These are phyloP conservation scores for Melinopterus prodromus DNA, from an alignment of 2,888 invertebrate genomes.

Conservation along the genomic window DNA sequence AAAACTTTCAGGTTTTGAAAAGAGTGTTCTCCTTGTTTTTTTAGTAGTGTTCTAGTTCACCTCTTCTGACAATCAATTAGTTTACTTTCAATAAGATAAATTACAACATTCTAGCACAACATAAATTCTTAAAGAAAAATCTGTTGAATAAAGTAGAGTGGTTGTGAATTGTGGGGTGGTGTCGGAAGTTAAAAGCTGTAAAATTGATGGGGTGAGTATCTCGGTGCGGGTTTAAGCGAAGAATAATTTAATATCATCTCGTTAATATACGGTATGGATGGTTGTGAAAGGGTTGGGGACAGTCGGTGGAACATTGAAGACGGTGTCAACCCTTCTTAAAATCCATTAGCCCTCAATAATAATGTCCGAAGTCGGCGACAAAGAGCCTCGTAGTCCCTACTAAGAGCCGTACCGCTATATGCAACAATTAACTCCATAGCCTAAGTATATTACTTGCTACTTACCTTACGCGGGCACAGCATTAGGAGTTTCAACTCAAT, in stretches of 20 bases:
- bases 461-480: constrained; percentile 55
- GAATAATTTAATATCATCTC: not conserved
- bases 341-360: constrained; percentile 63
- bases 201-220: not conserved
- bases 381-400: constrained; percentile 59
- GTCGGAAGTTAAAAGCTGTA: not conserved
- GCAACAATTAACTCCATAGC: constrained; percentile 60
- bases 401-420: constrained; percentile 60
- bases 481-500: constrained; percentile 61
- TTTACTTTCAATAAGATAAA: too few relatives aligned
- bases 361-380: constrained; percentile 62
- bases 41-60: too few relatives aligned
- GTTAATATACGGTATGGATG: constrained; percentile 9
- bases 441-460: constrained; percentile 62
- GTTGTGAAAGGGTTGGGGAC: constrained; percentile 19
- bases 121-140: not conserved
- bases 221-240: not conserved
- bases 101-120: not conserved
- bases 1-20: too few relatives aligned
- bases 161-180: not conserved
- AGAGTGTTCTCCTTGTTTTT: too few relatives aligned
- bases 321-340: constrained; percentile 60
- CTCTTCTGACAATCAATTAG: too few relatives aligned
- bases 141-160: not conserved
- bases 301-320: constrained; percentile 35